A percentile compares a stretch with the other conserved stretches of the same genome.
These are phyloP conservation scores for Hylyphantes graminicola DNA, from an alignment of 1,140 invertebrate genomes.

Conservation along the genomic window DNA sequence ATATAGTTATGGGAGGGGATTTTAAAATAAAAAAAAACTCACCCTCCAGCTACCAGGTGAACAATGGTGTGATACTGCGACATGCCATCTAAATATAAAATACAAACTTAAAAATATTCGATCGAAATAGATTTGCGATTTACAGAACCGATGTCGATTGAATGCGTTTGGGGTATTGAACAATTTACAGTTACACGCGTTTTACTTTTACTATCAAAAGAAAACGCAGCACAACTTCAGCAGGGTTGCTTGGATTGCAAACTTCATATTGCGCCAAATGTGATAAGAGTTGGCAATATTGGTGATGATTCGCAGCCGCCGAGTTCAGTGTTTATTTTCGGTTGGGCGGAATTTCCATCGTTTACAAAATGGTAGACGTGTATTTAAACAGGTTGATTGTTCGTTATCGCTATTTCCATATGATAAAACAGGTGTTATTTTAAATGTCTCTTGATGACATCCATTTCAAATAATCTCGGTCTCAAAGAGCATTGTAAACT, in stretches of 20 bases:
- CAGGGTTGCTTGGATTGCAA: constrained; percentile 3
- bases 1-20: no score
- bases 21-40: constrained; percentile 67
- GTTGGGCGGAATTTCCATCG: neutral
- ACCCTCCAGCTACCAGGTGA: constrained; percentile 89
- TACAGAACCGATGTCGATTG: neutral
- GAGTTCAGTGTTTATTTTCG: neutral
- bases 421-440: neutral
- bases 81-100: constrained; percentile 63
- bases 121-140: neutral
- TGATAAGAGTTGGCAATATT: neutral
- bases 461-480: neutral
- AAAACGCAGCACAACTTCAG: constrained; percentile 20
- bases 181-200: constrained; percentile 1
- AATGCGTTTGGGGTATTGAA: neutral
- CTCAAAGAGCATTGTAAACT: no score
- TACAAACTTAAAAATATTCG: constrained; percentile 3
- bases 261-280: constrained; percentile 6
- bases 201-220: constrained; percentile 12
- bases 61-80: constrained; percentile 80
- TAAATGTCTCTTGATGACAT: neutral
- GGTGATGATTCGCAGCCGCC: neutral
- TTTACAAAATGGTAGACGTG: neutral
- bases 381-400: neutral
- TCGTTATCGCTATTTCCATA: neutral